These are phyloP conservation scores for Montipora efflorescens DNA, from an alignment of 64 coral and sea anemone genomes.

Conservation along the genomic window DNA sequence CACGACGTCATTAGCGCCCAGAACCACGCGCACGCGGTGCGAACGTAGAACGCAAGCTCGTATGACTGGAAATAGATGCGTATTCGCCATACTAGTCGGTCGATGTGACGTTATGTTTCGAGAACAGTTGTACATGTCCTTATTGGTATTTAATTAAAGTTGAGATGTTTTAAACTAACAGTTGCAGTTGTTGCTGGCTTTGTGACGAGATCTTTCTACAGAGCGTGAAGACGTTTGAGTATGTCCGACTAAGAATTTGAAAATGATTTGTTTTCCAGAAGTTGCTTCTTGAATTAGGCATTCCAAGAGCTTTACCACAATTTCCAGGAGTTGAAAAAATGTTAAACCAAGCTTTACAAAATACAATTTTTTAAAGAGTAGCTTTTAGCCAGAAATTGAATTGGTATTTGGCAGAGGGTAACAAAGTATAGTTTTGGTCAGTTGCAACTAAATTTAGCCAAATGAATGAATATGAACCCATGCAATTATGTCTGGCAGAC, in stretches of 20 bases:
- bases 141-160: conserved; percentile 54
- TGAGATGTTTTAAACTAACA: conserved; percentile 47
- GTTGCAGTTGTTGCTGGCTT: neutral
- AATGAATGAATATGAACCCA: too few species aligned
- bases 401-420: too few species aligned
- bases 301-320: too few species aligned
- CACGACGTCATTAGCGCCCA: conserved; percentile 30
- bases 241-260: neutral
- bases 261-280: too few species aligned
- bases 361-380: too few species aligned
- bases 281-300: too few species aligned
- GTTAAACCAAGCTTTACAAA: too few species aligned
- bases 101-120: conserved; percentile 14
- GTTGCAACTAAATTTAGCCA: too few species aligned
- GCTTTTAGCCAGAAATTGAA: too few species aligned
- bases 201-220: neutral
- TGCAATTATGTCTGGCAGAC: too few species aligned
- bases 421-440: too few species aligned
- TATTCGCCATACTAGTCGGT: neutral
- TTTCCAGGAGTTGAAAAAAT: too few species aligned
- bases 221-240: neutral
- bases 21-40: conserved; percentile 22
- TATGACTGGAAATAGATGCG: conserved; percentile 26
- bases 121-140: conserved; percentile 49
- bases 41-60: conserved; percentile 15